Conservation (phyloP, 2,888 invertebrate genomes). For the Machimus atricapillus region DNA sequence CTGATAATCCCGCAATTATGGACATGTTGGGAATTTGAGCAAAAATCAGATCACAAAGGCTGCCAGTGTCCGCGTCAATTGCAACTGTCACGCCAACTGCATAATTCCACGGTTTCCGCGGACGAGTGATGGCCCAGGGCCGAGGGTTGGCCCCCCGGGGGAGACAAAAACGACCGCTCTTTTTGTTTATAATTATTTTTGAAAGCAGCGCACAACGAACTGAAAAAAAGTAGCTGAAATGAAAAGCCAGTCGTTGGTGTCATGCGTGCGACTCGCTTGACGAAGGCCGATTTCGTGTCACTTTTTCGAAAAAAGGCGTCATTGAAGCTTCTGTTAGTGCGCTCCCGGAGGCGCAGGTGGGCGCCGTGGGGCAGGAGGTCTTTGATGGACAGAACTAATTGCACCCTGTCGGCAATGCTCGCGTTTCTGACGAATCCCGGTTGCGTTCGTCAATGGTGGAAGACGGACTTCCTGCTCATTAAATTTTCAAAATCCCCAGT, state of each 20-base stretch:
- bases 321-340: conserved; percentile 13
- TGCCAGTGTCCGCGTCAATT: conserved; percentile 13
- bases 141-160: not conserved
- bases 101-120: not conserved
- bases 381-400: conserved; percentile 30
- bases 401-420: not conserved
- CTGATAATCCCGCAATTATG: conserved; percentile 24
- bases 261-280: conserved; percentile 8
- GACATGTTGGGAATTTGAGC: conserved; percentile 2
- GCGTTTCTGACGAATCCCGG: not conserved
- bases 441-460: not conserved
- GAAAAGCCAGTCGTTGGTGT: not conserved
- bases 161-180: not conserved
- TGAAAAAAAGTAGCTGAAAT: not conserved
- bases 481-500: not conserved
- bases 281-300: not conserved
- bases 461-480: not conserved
- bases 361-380: not conserved
- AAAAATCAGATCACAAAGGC: conserved; percentile 26
- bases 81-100: conserved; percentile 22
- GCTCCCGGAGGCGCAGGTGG: not conserved
- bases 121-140: not conserved
- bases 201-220: not conserved
- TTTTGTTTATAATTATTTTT: not conserved
- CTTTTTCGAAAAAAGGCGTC: not conserved